phyloP scores from a whole-genome alignment of 2,797 vertebrate species.

The Harpia harpyja region DNA sequence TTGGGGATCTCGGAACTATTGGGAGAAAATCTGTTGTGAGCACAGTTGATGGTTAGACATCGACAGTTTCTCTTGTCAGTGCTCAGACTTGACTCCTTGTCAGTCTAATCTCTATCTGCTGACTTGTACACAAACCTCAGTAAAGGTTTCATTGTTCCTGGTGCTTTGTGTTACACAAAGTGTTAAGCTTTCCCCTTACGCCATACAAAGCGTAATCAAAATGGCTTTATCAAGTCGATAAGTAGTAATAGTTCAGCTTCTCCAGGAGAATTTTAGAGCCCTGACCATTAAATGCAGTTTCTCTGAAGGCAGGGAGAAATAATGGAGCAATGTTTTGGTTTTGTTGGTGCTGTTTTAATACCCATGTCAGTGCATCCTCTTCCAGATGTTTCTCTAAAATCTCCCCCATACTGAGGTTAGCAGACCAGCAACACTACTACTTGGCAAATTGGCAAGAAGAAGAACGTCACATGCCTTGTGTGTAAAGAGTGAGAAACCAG shows the following conservation, averaged over 20 bases:
- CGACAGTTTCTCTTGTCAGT: background rate
- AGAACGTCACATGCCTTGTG: fast-evolving
- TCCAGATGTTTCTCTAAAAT: background rate
- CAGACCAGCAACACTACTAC: background rate
- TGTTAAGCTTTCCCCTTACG: background rate
- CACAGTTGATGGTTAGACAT: background rate
- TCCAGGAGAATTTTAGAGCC: background rate
- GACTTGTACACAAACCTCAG: background rate
- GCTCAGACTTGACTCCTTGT: background rate
- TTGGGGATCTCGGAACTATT: background rate
- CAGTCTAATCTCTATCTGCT: background rate
- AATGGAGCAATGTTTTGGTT: background rate
- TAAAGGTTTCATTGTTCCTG: background rate
- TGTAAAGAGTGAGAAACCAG: background rate
- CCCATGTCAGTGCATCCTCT: background rate
- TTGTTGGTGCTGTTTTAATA: background rate
- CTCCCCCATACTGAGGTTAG: background rate
- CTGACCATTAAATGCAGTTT: background rate
- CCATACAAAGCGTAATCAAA: background rate
- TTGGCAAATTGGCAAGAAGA: background rate
- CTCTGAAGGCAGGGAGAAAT: background rate
- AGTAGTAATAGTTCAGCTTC: background rate
- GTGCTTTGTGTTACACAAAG: background rate
- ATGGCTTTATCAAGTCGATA: background rate
- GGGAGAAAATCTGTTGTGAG: background rate